phyloP scores from a whole-genome alignment of 2,113 vertebrate species.

The Pelvicachromis taeniatus region DNA sequence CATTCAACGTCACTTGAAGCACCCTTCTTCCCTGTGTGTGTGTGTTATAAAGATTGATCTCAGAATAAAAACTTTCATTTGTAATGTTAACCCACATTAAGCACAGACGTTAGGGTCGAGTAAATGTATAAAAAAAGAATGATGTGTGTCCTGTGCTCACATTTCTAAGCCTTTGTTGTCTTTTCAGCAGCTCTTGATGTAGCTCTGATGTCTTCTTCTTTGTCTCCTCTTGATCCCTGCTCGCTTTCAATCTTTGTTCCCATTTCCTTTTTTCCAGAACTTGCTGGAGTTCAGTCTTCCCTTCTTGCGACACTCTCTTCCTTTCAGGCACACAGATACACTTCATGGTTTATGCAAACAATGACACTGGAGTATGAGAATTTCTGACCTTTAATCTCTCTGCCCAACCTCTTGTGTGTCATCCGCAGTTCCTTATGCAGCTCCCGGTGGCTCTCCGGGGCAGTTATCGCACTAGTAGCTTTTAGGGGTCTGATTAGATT shows the following conservation, averaged over 20 bases:
- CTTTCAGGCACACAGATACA: conserved; percentile 14
- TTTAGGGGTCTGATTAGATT: conserved; percentile 86
- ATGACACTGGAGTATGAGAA: not conserved
- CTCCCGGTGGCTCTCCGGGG: conserved; percentile 84
- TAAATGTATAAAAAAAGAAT: not conserved
- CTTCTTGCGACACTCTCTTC: conserved; percentile 65
- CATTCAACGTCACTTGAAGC: not conserved
- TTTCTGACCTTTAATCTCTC: not conserved
- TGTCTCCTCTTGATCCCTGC: conserved; percentile 78
- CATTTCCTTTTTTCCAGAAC: conserved; percentile 79
- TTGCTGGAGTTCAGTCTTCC: conserved; percentile 81
- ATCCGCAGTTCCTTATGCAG: conserved; percentile 84
- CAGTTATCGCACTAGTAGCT: conserved; percentile 81
- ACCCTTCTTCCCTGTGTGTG: not conserved
- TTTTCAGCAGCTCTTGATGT: conserved; percentile 80
- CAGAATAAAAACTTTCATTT: not conserved
- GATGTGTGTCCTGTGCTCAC: conserved; percentile 38
- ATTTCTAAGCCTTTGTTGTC: conserved; percentile 81
- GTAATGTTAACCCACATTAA: not conserved
- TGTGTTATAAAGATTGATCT: not conserved
- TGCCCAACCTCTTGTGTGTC: conserved; percentile 82
- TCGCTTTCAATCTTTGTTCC: conserved; percentile 77
- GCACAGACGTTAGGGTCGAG: not conserved
- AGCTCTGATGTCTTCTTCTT: conserved; percentile 78
- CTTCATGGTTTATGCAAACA: not conserved